These are phyloP conservation scores for Poecile montanus DNA, from an alignment of 2,797 vertebrate species.

Conservation along the genomic window DNA sequence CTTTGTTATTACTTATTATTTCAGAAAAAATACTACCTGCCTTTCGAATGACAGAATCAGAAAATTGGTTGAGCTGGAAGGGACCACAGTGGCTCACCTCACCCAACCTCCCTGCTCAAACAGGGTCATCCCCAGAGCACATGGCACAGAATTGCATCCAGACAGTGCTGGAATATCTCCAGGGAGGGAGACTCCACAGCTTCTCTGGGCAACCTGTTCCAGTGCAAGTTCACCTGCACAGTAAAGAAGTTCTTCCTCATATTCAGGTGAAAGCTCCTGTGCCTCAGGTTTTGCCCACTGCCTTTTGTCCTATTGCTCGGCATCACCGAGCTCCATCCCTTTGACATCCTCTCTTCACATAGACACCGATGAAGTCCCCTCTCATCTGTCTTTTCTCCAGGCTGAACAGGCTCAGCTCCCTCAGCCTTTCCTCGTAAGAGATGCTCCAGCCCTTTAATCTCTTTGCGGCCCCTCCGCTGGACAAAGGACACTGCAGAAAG, in stretches of 20 bases:
- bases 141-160: neutral
- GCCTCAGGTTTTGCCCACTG: neutral
- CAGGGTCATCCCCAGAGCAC: neutral
- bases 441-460: neutral
- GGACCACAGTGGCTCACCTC: neutral
- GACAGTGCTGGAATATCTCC: accelerated
- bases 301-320: neutral
- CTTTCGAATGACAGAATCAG: neutral
- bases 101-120: neutral
- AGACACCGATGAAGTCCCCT: neutral
- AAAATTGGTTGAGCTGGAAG: neutral
- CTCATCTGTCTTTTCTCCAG: neutral
- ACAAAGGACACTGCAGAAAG: neutral
- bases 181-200: neutral
- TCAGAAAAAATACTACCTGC: neutral
- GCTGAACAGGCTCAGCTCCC: neutral
- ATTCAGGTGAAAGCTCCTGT: neutral
- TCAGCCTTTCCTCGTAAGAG: neutral
- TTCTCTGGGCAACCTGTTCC: neutral
- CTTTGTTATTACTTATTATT: neutral
- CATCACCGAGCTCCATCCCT: neutral
- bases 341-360: neutral
- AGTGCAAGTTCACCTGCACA: neutral
- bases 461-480: neutral
- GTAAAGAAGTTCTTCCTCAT: neutral